phyloP scores from a whole-genome alignment of 2,113 vertebrate genomes.

The Bos indicus region DNA sequence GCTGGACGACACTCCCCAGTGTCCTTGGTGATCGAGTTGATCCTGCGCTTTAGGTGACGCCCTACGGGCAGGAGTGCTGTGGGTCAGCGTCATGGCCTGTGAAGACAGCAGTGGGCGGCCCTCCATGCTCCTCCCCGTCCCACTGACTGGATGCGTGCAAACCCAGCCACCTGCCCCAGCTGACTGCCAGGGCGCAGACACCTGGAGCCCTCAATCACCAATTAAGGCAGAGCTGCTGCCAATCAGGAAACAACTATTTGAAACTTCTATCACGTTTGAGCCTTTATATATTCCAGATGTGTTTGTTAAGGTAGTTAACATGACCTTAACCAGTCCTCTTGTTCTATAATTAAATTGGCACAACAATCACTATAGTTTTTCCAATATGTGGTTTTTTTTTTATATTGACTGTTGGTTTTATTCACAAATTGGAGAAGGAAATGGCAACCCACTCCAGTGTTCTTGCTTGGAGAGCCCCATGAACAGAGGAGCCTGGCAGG shows the following conservation, averaged over 20 bases:
- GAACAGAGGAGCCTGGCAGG: background rate
- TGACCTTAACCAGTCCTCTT: background rate
- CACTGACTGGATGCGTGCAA: background rate
- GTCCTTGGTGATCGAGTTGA: background rate
- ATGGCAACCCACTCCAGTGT: background rate
- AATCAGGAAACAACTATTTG: background rate
- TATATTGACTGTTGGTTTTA: background rate
- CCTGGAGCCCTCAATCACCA: background rate
- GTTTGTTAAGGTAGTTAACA: background rate
- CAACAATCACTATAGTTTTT: background rate
- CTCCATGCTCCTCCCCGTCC: background rate
- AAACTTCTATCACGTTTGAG: background rate
- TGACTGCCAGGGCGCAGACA: background rate
- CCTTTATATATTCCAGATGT: background rate
- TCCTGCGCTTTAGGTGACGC: rapidly evolving
- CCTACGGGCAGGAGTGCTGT: rapidly evolving
- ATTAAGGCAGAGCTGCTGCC: background rate
- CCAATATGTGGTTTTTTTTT: background rate
- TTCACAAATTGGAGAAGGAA: background rate
- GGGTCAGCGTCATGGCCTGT: background rate
- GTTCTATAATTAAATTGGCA: background rate
- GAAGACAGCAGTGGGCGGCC: background rate
- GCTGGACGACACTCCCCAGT: background rate
- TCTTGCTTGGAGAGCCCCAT: background rate
- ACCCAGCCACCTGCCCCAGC: background rate